A percentile compares a stretch with the other conserved stretches of the same genome.
Evolutionary conservation across 2,797 vertebrate species (phyloP).

Genomic region (Rachycentron canadum): DNA sequence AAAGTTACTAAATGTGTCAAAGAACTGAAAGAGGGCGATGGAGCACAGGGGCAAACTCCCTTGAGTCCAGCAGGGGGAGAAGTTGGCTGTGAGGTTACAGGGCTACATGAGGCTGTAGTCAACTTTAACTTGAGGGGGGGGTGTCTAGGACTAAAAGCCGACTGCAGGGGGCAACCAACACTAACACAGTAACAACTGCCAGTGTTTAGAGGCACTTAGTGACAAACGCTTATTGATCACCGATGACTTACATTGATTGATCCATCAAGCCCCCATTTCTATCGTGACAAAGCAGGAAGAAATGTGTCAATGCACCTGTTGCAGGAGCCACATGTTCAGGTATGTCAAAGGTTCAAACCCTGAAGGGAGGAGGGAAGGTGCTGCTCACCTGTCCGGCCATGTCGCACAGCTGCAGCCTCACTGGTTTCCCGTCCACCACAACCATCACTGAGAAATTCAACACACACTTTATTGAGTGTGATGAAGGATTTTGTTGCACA

Average conservation of each 20-base stretch:
- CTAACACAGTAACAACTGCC: slow-evolving; percentile 8
- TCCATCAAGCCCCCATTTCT: slow-evolving; percentile 80
- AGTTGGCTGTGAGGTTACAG: not conserved
- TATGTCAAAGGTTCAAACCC: not conserved
- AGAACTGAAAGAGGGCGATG: slow-evolving; percentile 14
- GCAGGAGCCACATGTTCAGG: not conserved
- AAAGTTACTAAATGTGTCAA: no score
- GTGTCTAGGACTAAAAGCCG: slow-evolving; percentile 8
- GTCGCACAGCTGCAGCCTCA: slow-evolving; percentile 83
- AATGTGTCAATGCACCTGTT: not conserved
- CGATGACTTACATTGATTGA: slow-evolving; percentile 75
- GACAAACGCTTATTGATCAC: slow-evolving; percentile 13
- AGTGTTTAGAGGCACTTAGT: not conserved
- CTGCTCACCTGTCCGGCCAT: slow-evolving; percentile 80
- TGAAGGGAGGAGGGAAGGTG: not conserved
- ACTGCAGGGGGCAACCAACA: slow-evolving; percentile 38
- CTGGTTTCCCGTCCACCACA: slow-evolving; percentile 85
- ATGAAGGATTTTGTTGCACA: no score
- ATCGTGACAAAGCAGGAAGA: slow-evolving; percentile 3
- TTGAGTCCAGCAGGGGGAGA: slow-evolving; percentile 53
- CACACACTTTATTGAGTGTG: not conserved
- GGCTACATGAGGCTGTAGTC: not conserved
- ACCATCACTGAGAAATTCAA: slow-evolving; percentile 71
- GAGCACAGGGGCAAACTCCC: not conserved
- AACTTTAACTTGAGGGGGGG: not conserved